These are phyloP conservation scores for Caracal caracal DNA, from an alignment of 2,113 vertebrate genomes.

Conservation along the genomic window DNA sequence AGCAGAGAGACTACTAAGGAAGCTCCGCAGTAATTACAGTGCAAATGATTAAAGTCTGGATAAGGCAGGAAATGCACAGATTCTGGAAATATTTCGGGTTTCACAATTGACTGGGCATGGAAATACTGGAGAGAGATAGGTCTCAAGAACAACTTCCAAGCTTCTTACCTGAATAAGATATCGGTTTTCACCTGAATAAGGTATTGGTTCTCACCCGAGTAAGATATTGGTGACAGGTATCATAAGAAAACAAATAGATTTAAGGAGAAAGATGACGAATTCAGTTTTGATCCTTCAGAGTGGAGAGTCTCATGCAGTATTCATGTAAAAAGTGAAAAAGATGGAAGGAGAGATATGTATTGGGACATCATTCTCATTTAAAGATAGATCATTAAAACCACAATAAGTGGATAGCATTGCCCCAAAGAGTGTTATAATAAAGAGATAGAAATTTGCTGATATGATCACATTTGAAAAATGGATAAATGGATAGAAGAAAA, in stretches of 20 bases:
- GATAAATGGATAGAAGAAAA: not conserved
- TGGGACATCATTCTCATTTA: not conserved
- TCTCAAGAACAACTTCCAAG: not conserved
- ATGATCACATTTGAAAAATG: not conserved
- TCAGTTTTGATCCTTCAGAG: not conserved
- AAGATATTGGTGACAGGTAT: not conserved
- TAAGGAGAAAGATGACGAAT: not conserved
- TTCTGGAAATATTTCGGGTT: not conserved
- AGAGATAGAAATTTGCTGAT: not conserved
- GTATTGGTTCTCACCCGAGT: not conserved
- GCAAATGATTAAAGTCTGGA: not conserved
- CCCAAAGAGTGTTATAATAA: not conserved
- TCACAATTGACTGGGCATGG: not conserved
- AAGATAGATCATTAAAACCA: not conserved
- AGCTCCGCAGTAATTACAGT: not conserved
- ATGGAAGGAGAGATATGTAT: not conserved
- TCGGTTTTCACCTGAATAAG: not conserved
- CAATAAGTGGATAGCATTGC: not conserved
- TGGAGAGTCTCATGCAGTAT: not conserved
- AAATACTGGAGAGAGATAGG: too few species aligned
- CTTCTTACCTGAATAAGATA: not conserved
- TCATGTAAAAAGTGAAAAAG: not conserved
- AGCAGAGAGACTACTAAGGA: not conserved
- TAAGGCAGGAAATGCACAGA: not conserved
- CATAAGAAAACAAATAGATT: not conserved